Percentiles rank a stretch among this genome's conserved stretches.
Evolutionary conservation across 2,888 invertebrate genomes (phyloP).

Genomic region (Serrognathus titanus): DNA sequence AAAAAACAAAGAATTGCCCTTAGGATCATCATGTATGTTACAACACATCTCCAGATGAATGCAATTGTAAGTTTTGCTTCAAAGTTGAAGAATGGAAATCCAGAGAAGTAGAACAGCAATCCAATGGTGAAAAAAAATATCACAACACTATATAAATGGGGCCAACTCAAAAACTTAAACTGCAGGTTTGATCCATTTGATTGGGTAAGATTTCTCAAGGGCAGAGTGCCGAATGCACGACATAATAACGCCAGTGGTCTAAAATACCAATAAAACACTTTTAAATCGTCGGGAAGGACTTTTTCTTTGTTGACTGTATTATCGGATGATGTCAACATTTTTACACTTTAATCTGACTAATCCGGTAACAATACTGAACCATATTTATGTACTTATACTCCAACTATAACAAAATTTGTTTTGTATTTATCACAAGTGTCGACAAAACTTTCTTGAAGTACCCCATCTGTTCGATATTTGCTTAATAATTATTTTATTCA

Average conservation of each 20-base stretch:
- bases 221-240: conserved; percentile 28
- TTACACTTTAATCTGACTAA: no score
- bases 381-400: no score
- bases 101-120: conserved; percentile 20
- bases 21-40: conserved; percentile 5
- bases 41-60: conserved; percentile 9
- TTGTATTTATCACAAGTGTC: no score
- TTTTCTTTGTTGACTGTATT: no score
- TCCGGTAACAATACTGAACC: no score
- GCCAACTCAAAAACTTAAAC: conserved; percentile 20
- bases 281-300: neutral
- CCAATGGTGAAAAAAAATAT: conserved; percentile 17
- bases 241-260: conserved; percentile 27
- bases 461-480: no score
- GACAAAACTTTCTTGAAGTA: no score
- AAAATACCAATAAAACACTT: conserved; percentile 32
- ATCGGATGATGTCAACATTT: no score
- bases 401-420: no score
- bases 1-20: conserved; percentile 13
- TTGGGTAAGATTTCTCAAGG: conserved; percentile 26
- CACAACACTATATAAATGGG: conserved; percentile 21
- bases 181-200: conserved; percentile 18
- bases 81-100: conserved; percentile 17
- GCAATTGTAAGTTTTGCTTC: neutral
- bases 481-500: no score